Evolutionary conservation across 2,797 vertebrate species (phyloP).

Genomic region (Phataginus tetradactyla): DNA sequence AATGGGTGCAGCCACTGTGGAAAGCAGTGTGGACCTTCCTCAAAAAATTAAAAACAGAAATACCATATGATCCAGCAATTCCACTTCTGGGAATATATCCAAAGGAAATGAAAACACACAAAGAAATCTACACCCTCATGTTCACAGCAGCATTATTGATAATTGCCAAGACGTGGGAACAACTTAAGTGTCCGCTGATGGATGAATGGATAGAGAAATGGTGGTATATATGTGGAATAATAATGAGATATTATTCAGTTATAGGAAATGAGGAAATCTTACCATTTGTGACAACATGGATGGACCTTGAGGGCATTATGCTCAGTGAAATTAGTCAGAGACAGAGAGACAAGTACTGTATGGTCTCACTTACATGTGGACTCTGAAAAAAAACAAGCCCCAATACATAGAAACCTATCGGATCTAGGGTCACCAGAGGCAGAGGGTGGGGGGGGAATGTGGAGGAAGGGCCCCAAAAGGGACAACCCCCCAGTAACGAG

Average conservation of each 20-base stretch:
- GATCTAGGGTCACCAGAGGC: background rate
- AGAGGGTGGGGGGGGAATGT: background rate
- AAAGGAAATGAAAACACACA: background rate
- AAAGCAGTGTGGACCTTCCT: background rate
- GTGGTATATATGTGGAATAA: background rate
- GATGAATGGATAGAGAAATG: background rate
- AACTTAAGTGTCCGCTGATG: background rate
- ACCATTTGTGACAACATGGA: background rate
- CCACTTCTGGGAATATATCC: background rate
- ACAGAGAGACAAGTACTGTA: background rate
- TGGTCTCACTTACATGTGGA: background rate
- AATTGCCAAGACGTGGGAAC: background rate
- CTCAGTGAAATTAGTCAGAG: background rate
- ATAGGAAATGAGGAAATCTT: background rate
- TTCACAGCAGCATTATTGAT: background rate
- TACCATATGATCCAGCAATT: too few species aligned
- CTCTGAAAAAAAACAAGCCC: background rate
- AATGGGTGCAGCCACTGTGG: background rate
- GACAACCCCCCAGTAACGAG: background rate
- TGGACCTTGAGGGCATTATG: background rate
- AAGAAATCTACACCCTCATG: background rate
- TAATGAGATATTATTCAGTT: background rate
- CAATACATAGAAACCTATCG: background rate
- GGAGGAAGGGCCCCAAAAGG: background rate
- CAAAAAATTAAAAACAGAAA: background rate